Base-by-base conservation (phyloP, 2,888 invertebrate species). In the Nomada ruficornis region DNA sequence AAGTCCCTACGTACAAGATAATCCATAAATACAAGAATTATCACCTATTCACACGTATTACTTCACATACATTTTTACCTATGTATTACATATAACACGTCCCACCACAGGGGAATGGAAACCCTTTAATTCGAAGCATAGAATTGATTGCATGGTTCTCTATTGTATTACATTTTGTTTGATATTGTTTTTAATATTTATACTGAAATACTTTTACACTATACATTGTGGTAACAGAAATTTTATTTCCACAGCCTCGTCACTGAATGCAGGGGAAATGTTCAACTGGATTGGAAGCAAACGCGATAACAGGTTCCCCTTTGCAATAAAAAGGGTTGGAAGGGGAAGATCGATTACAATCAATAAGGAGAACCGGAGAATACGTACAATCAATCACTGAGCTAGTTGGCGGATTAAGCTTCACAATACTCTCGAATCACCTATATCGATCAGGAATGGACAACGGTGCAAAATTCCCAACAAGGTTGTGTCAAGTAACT, bases 341-440 rank as follows among this genome's bases (percentile, higher is more conserved):
- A 54, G 57, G 60, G 60, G 76, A 76, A 86, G 84, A 87, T 88
- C 84, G 86, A 87, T 88, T 79, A 76, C 69, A 36, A 26, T 29
- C 65, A 18, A 71, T 63, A 74, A 77, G 76, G 73, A 80, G 76
- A 81, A 60, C 81, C 52, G 50, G 70, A 68, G 82, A 84, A 88
- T 84, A 86, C 83, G 82, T 77, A 83, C 80, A 87, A 87, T 87
- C 87, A 84, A 87, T 87, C 87, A 87, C 86, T 29, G 54, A 73
- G 71, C 79, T 59, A 81, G 84, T 78, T 77, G 86, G 52, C 63
- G 82, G 79, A 87, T 87, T 87, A 87, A 82, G 84, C 75, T 80
- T n/a, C 70, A 62, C 77, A 77, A 80, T 80, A 55, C 26, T 59
- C 47, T n/a, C 13, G n/a, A 71, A 70, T 70, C 65, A 73, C 64